Conservation (phyloP, 2,797 vertebrate genomes). For the Euthynnus affinis region DNA sequence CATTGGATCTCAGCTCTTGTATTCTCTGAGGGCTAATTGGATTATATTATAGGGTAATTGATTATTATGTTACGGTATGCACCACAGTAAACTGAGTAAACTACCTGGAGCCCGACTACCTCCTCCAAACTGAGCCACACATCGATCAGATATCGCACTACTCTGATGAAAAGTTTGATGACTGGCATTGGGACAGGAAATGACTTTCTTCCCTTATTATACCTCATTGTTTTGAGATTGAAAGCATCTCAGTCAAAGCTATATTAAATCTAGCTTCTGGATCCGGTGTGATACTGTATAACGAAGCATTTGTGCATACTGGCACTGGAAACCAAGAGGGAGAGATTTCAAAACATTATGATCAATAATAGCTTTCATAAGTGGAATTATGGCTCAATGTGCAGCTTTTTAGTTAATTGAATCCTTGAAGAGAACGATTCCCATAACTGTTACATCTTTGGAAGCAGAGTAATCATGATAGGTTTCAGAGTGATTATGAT, state of each 20-base stretch:
- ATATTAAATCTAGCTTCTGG: slow-evolving; percentile 45
- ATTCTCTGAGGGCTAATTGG: slow-evolving; percentile 78
- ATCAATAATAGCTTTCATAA: slow-evolving; percentile 83
- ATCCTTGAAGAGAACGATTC: slow-evolving; percentile 73
- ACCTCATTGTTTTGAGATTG: slow-evolving; percentile 46
- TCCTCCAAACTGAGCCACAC: slow-evolving; percentile 37
- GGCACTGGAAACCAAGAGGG: slow-evolving; percentile 55
- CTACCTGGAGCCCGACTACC: slow-evolving; percentile 69
- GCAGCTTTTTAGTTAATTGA: slow-evolving; percentile 86
- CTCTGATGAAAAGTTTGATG: slow-evolving; percentile 66
- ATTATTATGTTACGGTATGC: slow-evolving; percentile 84
- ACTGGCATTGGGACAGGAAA: slow-evolving; percentile 70
- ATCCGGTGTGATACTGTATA: slow-evolving; percentile 27
- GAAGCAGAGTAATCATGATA: slow-evolving; percentile 47
- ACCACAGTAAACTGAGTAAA: slow-evolving; percentile 73
- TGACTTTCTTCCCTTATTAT: slow-evolving; percentile 53
- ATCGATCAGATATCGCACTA: slow-evolving; percentile 64
- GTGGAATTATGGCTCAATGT: slow-evolving; percentile 76
- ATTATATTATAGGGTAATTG: slow-evolving; percentile 82
- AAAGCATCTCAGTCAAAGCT: slow-evolving; percentile 40
- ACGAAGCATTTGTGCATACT: slow-evolving; percentile 49
- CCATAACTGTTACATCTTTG: slow-evolving; percentile 68
- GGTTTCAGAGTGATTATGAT: slow-evolving; percentile 59
- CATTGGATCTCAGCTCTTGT: slow-evolving; percentile 79
- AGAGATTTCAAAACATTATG: slow-evolving; percentile 77